These are phyloP conservation scores for Macrophya annulata DNA, from an alignment of 2,888 invertebrate genomes.

Conservation along the genomic window DNA sequence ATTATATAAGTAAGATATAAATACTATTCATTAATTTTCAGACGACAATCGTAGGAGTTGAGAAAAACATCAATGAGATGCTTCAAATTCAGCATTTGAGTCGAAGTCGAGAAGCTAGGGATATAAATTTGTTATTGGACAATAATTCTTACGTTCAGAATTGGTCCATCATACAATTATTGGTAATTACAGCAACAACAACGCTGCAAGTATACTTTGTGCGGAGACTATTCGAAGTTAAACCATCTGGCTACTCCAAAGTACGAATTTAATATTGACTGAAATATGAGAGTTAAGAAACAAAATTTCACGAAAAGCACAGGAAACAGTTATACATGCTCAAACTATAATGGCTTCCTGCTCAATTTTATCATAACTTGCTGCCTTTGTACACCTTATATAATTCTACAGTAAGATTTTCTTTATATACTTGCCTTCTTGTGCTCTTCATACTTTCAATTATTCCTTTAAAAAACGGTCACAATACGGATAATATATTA, in stretches of 20 bases:
- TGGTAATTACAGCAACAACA: slow-evolving; percentile 90
- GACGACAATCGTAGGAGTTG: slow-evolving; percentile 89
- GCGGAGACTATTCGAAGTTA: slow-evolving; percentile 92
- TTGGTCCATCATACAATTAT: slow-evolving; percentile 94
- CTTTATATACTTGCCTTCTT: not conserved
- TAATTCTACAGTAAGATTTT: not conserved
- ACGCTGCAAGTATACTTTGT: slow-evolving; percentile 93
- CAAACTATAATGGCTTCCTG: slow-evolving; percentile 23
- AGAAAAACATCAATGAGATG: slow-evolving; percentile 93
- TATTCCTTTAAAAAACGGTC: not conserved
- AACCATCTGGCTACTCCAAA: slow-evolving; percentile 80
- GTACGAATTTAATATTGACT: slow-evolving; percentile 70
- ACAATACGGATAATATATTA: not conserved
- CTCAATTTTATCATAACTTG: not conserved
- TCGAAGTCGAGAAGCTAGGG: slow-evolving; percentile 90
- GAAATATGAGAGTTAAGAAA: slow-evolving; percentile 1
- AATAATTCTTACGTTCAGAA: slow-evolving; percentile 93
- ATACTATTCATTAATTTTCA: slow-evolving; percentile 78
- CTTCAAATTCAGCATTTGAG: slow-evolving; percentile 91
- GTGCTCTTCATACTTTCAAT: not conserved
- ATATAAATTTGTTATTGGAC: slow-evolving; percentile 89
- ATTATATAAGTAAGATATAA: slow-evolving; percentile 19
- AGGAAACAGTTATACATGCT: slow-evolving; percentile 6
- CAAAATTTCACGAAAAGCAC: not conserved
- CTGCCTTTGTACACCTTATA: not conserved